phyloP scores from a whole-genome alignment of 2,113 vertebrate species.

The Amia ocellicauda region DNA sequence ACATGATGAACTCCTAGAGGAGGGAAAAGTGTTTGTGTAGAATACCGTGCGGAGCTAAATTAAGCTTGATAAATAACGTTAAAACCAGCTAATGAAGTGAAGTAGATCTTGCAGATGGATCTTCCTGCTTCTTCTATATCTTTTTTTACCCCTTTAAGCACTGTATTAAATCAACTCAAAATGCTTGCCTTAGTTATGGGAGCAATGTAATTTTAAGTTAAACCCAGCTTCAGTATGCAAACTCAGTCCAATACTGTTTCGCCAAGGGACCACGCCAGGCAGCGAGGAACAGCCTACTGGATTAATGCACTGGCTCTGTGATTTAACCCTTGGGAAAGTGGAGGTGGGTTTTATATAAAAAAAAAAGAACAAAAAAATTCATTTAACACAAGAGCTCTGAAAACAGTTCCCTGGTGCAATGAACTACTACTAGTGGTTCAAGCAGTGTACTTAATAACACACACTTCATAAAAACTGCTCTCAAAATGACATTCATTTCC shows the following conservation, averaged over 20 bases:
- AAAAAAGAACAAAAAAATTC: constrained; percentile 16
- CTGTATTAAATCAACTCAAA: constrained; percentile 59
- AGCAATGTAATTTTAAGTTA: background rate
- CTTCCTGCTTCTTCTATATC: constrained; percentile 50
- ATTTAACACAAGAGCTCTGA: background rate
- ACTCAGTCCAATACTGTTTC: background rate
- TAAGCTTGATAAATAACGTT: constrained; percentile 55
- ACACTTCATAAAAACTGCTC: background rate
- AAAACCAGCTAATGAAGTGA: constrained; percentile 24
- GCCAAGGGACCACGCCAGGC: background rate
- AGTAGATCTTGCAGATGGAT: constrained; percentile 45
- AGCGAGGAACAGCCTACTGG: background rate
- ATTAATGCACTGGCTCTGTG: background rate
- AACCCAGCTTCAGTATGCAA: constrained; percentile 4
- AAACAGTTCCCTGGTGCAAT: constrained; percentile 4
- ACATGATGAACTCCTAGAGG: too few species aligned
- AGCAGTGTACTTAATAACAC: constrained; percentile 43
- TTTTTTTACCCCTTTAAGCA: constrained; percentile 63
- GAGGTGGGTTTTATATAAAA: constrained; percentile 6
- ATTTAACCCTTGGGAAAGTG: constrained; percentile 10
- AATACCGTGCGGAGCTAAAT: constrained; percentile 51
- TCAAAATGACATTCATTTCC: constrained; percentile 2
- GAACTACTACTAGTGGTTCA: background rate
- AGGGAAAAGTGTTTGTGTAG: too few species aligned
- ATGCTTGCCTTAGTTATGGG: constrained; percentile 19